Percentiles rank a stretch among this genome's conserved stretches.
phyloP scores from a whole-genome alignment of 1,140 invertebrate genomes.

The Dinothrombium tinctorium region DNA sequence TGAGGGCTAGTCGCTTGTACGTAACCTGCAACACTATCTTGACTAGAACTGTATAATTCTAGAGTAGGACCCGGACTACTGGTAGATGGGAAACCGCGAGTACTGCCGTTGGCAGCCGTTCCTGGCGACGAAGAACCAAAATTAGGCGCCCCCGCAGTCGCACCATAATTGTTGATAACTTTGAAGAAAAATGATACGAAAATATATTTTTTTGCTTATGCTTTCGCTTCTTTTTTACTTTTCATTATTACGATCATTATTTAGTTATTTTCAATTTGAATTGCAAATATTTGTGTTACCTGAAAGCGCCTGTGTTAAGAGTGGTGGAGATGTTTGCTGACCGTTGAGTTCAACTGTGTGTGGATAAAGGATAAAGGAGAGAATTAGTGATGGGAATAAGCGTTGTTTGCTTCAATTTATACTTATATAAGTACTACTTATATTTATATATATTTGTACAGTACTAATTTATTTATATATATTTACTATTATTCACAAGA shows the following conservation, averaged over 20 bases:
- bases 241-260: conserved; percentile 7
- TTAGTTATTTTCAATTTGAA: too few relatives aligned
- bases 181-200: conserved; percentile 16
- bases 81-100: conserved; percentile 52
- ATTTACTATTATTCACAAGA: too few relatives aligned
- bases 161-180: conserved; percentile 83
- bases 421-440: too few relatives aligned
- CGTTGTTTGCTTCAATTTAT: too few relatives aligned
- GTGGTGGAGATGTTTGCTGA: conserved; percentile 57
- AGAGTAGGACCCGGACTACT: conserved; percentile 47
- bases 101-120: conserved; percentile 35
- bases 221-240: conserved; percentile 19
- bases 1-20: conserved; percentile 77
- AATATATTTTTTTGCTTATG: conserved; percentile 5
- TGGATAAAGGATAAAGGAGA: too few relatives aligned
- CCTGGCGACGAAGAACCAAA: conserved; percentile 41
- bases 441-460: too few relatives aligned
- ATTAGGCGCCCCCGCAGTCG: conserved; percentile 17
- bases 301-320: conserved; percentile 77
- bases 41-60: conserved; percentile 62
- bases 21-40: conserved; percentile 53
- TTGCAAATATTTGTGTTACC: too few relatives aligned
- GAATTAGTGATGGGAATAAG: too few relatives aligned
- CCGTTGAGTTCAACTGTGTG: conserved; percentile 87
- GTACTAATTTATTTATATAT: too few relatives aligned